Conservation (phyloP, 2,888 invertebrate genomes). For the Trissoscelio sp. region DNA sequence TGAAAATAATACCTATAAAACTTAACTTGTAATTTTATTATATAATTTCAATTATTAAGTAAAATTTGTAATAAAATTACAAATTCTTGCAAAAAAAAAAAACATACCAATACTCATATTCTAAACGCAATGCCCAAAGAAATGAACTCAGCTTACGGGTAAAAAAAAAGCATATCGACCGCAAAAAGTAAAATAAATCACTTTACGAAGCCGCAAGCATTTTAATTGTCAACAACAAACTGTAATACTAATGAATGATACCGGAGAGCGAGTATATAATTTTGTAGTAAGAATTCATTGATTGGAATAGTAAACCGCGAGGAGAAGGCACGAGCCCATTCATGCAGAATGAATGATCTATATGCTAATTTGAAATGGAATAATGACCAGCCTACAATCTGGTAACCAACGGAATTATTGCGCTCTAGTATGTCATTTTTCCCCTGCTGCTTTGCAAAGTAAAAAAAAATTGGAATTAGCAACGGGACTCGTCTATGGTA, state of each 20-base stretch:
- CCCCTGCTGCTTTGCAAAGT: neutral
- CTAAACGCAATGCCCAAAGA: neutral
- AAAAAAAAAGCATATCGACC: slow-evolving; percentile 11
- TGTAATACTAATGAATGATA: slow-evolving; percentile 55
- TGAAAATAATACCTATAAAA: too few species aligned
- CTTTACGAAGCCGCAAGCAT: slow-evolving; percentile 30
- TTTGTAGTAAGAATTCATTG: slow-evolving; percentile 66
- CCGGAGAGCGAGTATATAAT: slow-evolving; percentile 42
- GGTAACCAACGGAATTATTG: slow-evolving; percentile 40
- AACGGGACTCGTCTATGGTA: slow-evolving; percentile 8
- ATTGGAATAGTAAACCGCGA: slow-evolving; percentile 62
- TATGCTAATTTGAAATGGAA: slow-evolving; percentile 56
- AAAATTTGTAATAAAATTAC: too few species aligned
- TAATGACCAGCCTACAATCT: slow-evolving; percentile 58
- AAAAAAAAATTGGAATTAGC: slow-evolving; percentile 24
- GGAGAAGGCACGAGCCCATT: slow-evolving; percentile 61
- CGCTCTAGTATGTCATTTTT: slow-evolving; percentile 14
- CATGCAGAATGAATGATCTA: slow-evolving; percentile 66
- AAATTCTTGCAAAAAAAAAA: too few species aligned
- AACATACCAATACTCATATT: neutral
- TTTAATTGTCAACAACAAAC: slow-evolving; percentile 44
- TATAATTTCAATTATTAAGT: neutral
- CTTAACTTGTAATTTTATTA: too few species aligned
- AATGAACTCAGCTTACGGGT: neutral
- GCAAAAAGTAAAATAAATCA: slow-evolving; percentile 29